Conservation (phyloP, 2,797 vertebrate species). For the Perodicticus potto region DNA sequence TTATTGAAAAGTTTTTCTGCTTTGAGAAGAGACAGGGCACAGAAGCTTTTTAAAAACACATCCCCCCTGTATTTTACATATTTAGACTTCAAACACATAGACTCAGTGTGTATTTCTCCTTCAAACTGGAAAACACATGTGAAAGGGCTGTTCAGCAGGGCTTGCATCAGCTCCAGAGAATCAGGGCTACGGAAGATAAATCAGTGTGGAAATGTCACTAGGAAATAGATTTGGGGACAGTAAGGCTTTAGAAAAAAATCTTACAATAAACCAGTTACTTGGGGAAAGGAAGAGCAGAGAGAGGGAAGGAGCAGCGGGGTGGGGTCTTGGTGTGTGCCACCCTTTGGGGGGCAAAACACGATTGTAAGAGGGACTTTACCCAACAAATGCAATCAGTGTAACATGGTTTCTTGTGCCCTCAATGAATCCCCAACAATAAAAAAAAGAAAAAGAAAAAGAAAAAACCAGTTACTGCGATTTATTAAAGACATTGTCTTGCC, state of each 20-base stretch:
- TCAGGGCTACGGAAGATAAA: background rate
- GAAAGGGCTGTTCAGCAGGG: background rate
- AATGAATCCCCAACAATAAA: no score
- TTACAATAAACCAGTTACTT: background rate
- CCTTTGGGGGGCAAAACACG: no score
- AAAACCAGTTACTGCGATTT: background rate
- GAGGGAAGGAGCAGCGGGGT: no score
- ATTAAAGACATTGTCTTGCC: background rate
- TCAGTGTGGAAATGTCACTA: background rate
- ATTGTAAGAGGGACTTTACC: no score
- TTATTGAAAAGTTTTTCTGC: background rate
- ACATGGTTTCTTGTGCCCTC: no score
- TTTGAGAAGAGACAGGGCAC: background rate
- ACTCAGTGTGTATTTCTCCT: background rate
- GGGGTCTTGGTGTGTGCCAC: no score
- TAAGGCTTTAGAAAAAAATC: background rate
- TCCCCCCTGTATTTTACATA: background rate
- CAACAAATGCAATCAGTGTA: no score
- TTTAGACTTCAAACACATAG: slow-evolving; percentile 33
- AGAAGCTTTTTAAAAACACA: background rate
- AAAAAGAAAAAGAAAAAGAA: no score
- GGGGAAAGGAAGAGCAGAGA: no score
- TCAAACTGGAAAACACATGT: slow-evolving; percentile 18
- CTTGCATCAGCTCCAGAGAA: background rate
- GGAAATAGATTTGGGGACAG: background rate